Conservation (phyloP, 92 coral and sea anemone genomes). For the Phymanthus crucifer region DNA sequence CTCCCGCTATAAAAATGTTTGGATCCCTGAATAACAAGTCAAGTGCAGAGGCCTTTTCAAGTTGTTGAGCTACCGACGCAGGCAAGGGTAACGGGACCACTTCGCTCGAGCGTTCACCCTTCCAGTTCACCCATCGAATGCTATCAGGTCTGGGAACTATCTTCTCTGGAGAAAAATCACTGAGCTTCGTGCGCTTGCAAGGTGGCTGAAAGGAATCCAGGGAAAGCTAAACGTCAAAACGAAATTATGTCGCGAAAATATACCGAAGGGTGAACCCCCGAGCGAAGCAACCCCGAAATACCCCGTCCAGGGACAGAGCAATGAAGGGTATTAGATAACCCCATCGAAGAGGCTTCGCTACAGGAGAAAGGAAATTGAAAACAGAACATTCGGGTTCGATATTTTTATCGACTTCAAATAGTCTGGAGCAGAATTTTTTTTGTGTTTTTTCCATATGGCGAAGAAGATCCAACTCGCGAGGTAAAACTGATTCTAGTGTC, state of each 20-base stretch:
- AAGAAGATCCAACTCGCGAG: too few relatives aligned
- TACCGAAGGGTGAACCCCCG: background rate
- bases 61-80: background rate
- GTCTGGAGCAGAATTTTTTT: constrained; percentile 40
- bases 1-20: constrained; percentile 21
- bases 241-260: background rate
- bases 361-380: constrained; percentile 17
- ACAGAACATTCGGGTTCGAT: constrained; percentile 41
- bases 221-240: background rate
- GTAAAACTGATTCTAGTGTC: too few relatives aligned
- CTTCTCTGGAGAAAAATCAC: background rate
- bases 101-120: background rate
- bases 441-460: too few relatives aligned
- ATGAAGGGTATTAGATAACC: too few relatives aligned
- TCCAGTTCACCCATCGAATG: background rate
- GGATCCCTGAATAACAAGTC: constrained; percentile 24
- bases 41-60: constrained; percentile 8
- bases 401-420: too few relatives aligned
- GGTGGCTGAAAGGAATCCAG: background rate
- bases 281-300: constrained; percentile 11
- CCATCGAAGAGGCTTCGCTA: background rate
- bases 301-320: constrained; percentile 7
- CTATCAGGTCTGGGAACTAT: background rate
- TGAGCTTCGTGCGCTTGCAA: background rate
- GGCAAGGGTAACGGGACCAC: constrained; percentile 24